Base-by-base conservation (phyloP, 2,797 vertebrate genomes). In the Phrynocephalus forsythii region DNA sequence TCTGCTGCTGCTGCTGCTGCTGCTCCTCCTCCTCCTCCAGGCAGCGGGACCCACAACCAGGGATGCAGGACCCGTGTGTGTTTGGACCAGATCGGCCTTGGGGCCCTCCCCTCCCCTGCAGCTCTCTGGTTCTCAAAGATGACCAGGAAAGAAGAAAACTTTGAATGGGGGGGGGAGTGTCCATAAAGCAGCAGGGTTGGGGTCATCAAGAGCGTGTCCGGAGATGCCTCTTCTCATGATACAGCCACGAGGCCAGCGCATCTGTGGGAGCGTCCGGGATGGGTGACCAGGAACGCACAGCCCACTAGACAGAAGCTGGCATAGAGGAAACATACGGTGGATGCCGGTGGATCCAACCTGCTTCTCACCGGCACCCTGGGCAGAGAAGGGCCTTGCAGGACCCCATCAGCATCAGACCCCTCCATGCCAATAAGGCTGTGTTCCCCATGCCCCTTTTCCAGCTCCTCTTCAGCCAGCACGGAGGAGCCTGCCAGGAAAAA, bases 401-500 rank as follows among this genome's bases (percentile, higher is more conserved):
- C n/a, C 1, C 1, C 24, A 18, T 68, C 60, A 6, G 66, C 33
- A 81, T 2, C 15, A 63, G 20, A 68, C 3, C 52, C 5, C 56
- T 73, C 30, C 9, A 13, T 28, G 3, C 84, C 77, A 87, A 80
- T 75, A 13, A 69, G 88, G 84, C 5, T 52, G 0, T 85, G 83
- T 33, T 79, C 26, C 13, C 38, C 85, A 82, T 60, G 78, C 67
- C 83, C 69, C 76, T 38, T 85, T 38, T 85, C 48, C 76, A 18
- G 30, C 83, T 67, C 76, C 38, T 84, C 48, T 63, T 5, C 28
- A 22, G 26, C 0, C 0, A 20, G 66, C 86, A 92, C 88, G 76
- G 91, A 26, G 28, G 86, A 86, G 2, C 44, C 71, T 20, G 77
- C 7, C 22, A 90, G 78, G 60, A 48, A 90, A 90, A 88, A 2